Base-by-base conservation (phyloP, 2,797 vertebrate species). In the Otolemur crassicaudatus region DNA sequence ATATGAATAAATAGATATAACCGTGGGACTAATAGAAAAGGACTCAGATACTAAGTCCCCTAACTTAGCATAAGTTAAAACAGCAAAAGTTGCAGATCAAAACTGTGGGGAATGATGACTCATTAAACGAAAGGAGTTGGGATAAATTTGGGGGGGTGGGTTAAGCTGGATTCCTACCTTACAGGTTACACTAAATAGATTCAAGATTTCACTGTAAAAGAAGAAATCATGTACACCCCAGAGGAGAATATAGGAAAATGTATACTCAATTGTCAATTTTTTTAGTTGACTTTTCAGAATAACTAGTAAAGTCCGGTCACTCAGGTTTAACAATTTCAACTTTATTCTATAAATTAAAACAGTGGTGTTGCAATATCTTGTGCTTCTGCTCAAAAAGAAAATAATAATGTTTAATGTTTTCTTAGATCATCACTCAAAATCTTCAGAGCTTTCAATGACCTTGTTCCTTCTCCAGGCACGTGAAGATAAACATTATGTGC, bases 271-370 rank as follows among this genome's bases (percentile, higher is more conserved):
- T 37, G 14, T 90, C 34, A 92, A 17, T 76, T 94, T 81, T 86
- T 88, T 58, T 31, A 82, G 29, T 40, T 92, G 83, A 67, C 34
- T 84, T 94, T 89, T 29, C 80, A 80, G 61, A 96, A 79, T 58
- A 96, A 94, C 29, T 63, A 75, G 46, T 60, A 31, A 87, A 80
- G 40, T 92, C 34, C 80, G 90, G 43, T 27, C 10, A n/a, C 29
- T 72, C 63, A 93, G 2, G 22, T 79, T 43, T 61, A 82, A 90
- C 3, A 83, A 90, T 58, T 91, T 34, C 70, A 86, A 53, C 43
- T 65, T 96, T 70, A 94, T 91, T 86, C 40, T 77, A 43, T 79
- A 84, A 73, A n/a, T 89, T 93, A 90, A 84, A 94, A 72, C 22
- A 82, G 8, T 73, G 16, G 4, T 53, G 4, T 90, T 90, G 20